Evolutionary conservation across 1,140 invertebrate genomes (phyloP), one percentile per base, ranked within the genome.

Genomic region (Megalopta genalis): DNA sequence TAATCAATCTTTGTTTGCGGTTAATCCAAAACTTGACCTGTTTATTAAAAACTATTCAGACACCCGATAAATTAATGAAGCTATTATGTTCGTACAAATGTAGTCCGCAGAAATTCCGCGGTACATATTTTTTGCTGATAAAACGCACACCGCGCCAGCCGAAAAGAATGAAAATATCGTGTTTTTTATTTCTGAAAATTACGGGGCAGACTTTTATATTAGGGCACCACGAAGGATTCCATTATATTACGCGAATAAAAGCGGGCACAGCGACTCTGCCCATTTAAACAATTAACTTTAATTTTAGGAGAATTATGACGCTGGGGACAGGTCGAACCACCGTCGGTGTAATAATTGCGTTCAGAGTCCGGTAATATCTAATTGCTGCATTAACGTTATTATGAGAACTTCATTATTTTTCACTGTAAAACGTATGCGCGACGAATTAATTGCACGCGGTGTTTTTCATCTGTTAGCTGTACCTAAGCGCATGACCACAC

Each of bases 241-340:
- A 77, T 78, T 78, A 78, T 57, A 78, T 78, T 78, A 78, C 37
- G 68, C 67, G 68, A 64, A 64, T 54, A 78, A 72, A 78, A 71
- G 57, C 67, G 42, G n/a, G 0, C 42, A 18, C 23, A 18, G 23
- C 46, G 8, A 18, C 76, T 57, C 46, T 64, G 7, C 69, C 72
- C 49, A 42, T 71, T 72, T 72, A 78, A 78, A 78, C 76, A 78
- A 78, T 72, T 72, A 64, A 64, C 49, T 78, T 46, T 78, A 71
- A 69, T 77, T 77, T 62, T 37, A 25, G 21, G 52, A 39, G 60
- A 70, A 77, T 70, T 77, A 77, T 46, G 60, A 37, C 67, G 16
- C 25, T 2, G 57, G 39, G 23, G 46, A 27, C 74, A 6, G 39
- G 21, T 25, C 6, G 27, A 23, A 77, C 21, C n/a, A 70, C 81